Evolutionary conservation across 1,140 invertebrate genomes (phyloP).

Genomic region (Zeugodacus cucurbitae): DNA sequence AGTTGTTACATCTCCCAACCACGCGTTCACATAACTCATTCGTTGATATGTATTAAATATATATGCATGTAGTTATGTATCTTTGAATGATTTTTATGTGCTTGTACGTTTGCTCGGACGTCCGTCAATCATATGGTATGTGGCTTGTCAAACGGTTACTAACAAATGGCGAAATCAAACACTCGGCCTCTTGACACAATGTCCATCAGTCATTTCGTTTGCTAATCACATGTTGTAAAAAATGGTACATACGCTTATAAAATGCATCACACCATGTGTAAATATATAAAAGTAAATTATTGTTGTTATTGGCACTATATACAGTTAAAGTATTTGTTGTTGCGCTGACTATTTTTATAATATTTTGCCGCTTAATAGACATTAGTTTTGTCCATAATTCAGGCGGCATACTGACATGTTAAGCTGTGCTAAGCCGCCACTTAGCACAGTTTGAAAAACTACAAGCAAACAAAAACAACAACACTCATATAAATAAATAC

Average conservation of each 20-base stretch:
- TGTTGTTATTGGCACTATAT: neutral
- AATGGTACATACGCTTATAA: neutral
- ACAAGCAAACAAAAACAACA: neutral
- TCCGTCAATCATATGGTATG: neutral
- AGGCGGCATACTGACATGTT: slow-evolving; percentile 18
- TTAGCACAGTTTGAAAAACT: slow-evolving; percentile 8
- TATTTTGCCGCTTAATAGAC: slow-evolving; percentile 23
- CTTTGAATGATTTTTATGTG: neutral
- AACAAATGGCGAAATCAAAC: slow-evolving; percentile 30
- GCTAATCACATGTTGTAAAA: slow-evolving; percentile 20
- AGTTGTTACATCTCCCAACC: neutral
- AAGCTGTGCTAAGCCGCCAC: slow-evolving; percentile 10
- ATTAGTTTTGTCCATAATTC: slow-evolving; percentile 7
- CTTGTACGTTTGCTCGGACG: neutral
- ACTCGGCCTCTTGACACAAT: slow-evolving; percentile 21
- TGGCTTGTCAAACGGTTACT: slow-evolving; percentile 21
- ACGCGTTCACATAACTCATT: neutral
- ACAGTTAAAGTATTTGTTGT: neutral
- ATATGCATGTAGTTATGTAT: no score
- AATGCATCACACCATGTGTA: neutral
- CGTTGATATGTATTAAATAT: no score
- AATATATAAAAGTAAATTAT: neutral
- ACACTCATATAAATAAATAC: neutral
- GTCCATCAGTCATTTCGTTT: slow-evolving; percentile 21
- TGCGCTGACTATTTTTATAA: neutral